These are phyloP conservation scores for Enteromius fasciolatus DNA, from an alignment of 2,797 vertebrate species.

Conservation along the genomic window DNA sequence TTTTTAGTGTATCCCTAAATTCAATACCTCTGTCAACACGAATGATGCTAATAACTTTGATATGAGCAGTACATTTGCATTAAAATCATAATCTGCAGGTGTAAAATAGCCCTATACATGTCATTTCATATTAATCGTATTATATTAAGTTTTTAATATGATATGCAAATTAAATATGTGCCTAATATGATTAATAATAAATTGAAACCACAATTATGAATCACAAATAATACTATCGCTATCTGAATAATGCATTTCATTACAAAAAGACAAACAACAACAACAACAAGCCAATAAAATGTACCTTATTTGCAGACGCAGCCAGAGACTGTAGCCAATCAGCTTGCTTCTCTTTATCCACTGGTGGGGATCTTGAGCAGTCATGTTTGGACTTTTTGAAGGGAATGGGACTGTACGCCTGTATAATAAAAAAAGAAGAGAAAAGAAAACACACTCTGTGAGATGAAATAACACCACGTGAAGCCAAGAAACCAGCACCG, in stretches of 20 bases:
- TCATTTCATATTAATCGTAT: not conserved
- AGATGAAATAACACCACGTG: constrained; percentile 20
- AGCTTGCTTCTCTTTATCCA: constrained; percentile 89
- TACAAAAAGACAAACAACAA: not conserved
- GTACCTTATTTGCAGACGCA: constrained; percentile 89
- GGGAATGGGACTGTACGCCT: constrained; percentile 89
- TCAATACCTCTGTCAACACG: not conserved
- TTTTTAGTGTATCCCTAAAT: not conserved
- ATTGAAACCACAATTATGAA: not conserved
- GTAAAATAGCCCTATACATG: too few relatives aligned
- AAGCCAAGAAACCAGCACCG: constrained; percentile 2
- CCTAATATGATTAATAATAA: not conserved
- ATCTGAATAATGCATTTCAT: constrained; percentile 8
- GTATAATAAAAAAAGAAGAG: constrained; percentile 53
- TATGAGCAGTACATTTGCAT: not conserved
- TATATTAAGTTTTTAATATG: not conserved
- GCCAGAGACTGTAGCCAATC: constrained; percentile 92
- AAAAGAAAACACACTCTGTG: constrained; percentile 13
- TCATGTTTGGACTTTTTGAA: constrained; percentile 89
- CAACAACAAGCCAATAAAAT: constrained; percentile 38
- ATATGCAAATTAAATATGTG: not conserved
- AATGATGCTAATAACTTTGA: not conserved
- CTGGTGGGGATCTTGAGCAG: constrained; percentile 82
- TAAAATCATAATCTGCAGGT: not conserved
- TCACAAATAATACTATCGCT: constrained; percentile 5